Conservation (phyloP, 2,888 invertebrate genomes). For the Hyposoter dolosus region DNA sequence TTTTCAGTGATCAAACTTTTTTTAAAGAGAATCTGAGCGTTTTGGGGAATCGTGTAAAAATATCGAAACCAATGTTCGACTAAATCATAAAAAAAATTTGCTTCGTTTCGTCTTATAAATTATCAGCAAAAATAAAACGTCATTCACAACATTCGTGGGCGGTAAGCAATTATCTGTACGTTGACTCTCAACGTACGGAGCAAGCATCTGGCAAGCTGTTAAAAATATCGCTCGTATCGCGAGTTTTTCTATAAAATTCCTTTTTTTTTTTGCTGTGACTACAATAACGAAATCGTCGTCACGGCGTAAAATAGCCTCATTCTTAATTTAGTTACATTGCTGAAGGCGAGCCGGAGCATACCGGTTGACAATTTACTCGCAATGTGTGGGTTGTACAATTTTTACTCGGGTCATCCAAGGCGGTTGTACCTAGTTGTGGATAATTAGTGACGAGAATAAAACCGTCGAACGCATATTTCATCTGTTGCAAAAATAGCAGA, state of each 20-base stretch:
- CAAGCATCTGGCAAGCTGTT: neutral
- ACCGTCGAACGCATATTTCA: conserved; percentile 28
- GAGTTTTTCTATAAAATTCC: neutral
- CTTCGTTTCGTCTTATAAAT: neutral
- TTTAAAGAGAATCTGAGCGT: neutral
- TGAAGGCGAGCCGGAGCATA: neutral
- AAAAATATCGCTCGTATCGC: neutral
- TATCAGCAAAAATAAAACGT: neutral
- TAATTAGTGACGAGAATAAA: conserved; percentile 57
- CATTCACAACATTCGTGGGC: neutral
- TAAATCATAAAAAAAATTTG: neutral
- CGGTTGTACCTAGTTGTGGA: conserved; percentile 35
- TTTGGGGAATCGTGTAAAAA: neutral
- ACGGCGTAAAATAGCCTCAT: neutral
- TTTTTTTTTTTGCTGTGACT: neutral
- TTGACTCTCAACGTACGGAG: too few relatives aligned
- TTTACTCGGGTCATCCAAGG: conserved; percentile 33
- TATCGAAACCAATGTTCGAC: neutral
- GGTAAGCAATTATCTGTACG: too few relatives aligned
- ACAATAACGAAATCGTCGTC: conserved; percentile 1
- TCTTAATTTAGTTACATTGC: neutral
- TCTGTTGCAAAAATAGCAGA: conserved; percentile 20
- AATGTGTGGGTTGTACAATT: conserved; percentile 50
- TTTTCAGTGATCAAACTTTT: neutral
- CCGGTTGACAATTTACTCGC: conserved; percentile 12